Evolutionary conservation across 2,888 invertebrate genomes (phyloP).

Genomic region (Melipona beecheii): DNA sequence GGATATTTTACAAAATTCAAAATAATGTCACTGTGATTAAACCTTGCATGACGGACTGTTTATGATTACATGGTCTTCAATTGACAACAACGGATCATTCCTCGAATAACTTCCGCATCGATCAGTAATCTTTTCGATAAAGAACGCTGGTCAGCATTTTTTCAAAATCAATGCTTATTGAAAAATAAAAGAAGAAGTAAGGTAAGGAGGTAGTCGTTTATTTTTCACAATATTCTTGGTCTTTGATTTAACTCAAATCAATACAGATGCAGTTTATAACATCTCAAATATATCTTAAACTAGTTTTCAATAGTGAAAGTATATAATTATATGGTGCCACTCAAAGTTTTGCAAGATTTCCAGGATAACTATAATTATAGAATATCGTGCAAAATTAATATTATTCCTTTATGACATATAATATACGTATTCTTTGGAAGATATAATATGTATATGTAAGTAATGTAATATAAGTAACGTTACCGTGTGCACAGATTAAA

Average conservation of each 20-base stretch:
- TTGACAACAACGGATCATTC: too few species aligned
- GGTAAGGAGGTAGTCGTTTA: slow-evolving; percentile 39
- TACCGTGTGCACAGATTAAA: slow-evolving; percentile 14
- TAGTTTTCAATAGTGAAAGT: not conserved
- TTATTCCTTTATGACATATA: not conserved
- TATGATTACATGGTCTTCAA: too few species aligned
- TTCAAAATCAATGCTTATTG: not conserved
- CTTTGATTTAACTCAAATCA: slow-evolving; percentile 9
- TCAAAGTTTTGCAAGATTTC: not conserved
- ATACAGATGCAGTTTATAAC: not conserved
- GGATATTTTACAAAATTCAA: too few species aligned
- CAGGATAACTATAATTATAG: slow-evolving; percentile 15
- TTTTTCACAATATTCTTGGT: slow-evolving; percentile 36
- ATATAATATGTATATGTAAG: slow-evolving; percentile 1
- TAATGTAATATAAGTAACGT: slow-evolving; percentile 18
- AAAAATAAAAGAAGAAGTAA: not conserved
- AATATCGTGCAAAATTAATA: slow-evolving; percentile 25
- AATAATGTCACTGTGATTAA: too few species aligned
- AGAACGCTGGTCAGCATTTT: not conserved
- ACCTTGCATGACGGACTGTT: too few species aligned
- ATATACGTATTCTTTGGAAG: slow-evolving; percentile 1
- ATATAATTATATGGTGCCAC: not conserved
- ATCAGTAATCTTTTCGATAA: too few species aligned
- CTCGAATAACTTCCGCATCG: too few species aligned
- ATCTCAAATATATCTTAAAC: not conserved